A percentile compares a stretch with the other conserved stretches of the same genome.
Evolutionary conservation across 2,113 vertebrate species (phyloP).

Genomic region (Esox niger): DNA sequence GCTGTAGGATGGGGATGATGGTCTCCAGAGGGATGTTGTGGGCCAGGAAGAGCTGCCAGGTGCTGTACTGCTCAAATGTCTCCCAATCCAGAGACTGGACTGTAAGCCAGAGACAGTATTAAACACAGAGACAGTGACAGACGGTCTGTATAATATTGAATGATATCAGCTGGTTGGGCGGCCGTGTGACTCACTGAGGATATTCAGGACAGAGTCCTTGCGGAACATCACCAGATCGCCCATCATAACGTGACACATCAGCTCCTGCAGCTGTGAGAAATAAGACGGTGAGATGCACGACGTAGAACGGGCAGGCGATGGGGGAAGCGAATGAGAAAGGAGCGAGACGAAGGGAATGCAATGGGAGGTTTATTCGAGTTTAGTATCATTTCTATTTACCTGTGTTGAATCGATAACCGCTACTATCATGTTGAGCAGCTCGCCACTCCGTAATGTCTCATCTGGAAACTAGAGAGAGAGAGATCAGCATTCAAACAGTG

Average conservation of each 20-base stretch:
- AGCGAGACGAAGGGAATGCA: too few species aligned
- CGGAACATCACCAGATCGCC: conserved; percentile 96
- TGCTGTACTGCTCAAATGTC: conserved; percentile 97
- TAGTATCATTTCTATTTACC: conserved; percentile 45
- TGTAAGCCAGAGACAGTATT: conserved; percentile 39
- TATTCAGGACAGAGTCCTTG: conserved; percentile 94
- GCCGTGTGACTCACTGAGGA: conserved; percentile 82
- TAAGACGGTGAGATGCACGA: too few species aligned
- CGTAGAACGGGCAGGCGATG: not conserved
- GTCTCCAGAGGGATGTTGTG: conserved; percentile 92
- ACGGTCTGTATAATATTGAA: not conserved
- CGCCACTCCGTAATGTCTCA: conserved; percentile 89
- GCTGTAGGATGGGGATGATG: conserved; percentile 93
- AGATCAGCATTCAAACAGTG: not conserved
- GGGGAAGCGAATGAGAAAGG: too few species aligned
- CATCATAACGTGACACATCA: conserved; percentile 98
- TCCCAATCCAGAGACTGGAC: conserved; percentile 98
- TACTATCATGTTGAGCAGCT: conserved; percentile 97
- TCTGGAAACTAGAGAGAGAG: conserved; percentile 83
- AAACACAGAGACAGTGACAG: not conserved
- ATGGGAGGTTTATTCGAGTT: not conserved
- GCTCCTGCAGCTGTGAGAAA: conserved; percentile 85
- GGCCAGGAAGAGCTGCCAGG: conserved; percentile 95
- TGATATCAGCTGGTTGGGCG: not conserved
- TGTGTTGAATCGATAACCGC: conserved; percentile 91